A percentile compares a stretch with the other conserved stretches of the same genome.
Conservation (phyloP, 2,113 vertebrate species). For the Paradisaea rubra region DNA sequence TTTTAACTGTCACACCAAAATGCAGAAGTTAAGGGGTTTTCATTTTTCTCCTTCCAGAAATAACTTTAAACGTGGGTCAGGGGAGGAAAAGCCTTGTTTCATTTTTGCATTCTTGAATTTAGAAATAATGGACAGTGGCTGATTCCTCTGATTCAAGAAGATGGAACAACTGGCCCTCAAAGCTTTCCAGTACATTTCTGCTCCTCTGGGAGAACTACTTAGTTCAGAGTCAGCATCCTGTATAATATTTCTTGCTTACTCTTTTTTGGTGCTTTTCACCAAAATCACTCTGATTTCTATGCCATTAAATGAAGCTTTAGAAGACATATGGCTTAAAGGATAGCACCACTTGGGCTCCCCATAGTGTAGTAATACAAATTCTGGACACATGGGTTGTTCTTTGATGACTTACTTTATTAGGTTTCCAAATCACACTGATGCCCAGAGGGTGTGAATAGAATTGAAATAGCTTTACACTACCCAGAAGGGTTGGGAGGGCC, state of each 20-base stretch:
- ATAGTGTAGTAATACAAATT: slow-evolving; percentile 48
- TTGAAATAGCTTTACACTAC: slow-evolving; percentile 58
- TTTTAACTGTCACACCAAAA: neutral
- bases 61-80: neutral
- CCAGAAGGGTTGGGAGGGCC: slow-evolving; percentile 5
- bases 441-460: slow-evolving; percentile 54
- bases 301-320: slow-evolving; percentile 45
- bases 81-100: neutral
- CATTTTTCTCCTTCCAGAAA: neutral
- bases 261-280: neutral
- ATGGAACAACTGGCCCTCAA: neutral
- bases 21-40: neutral
- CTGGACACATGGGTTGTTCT: slow-evolving; percentile 51
- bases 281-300: slow-evolving; percentile 47
- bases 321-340: slow-evolving; percentile 48
- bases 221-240: neutral
- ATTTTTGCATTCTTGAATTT: neutral
- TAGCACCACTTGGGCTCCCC: neutral
- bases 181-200: neutral
- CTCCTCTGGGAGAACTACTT: neutral
- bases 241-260: neutral
- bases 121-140: neutral
- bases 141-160: neutral
- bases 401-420: slow-evolving; percentile 66
- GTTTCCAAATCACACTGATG: slow-evolving; percentile 59